Percentiles rank a stretch among this genome's conserved stretches.
phyloP scores from a whole-genome alignment of 2,888 invertebrate species.

The Chrysina gloriosa region DNA sequence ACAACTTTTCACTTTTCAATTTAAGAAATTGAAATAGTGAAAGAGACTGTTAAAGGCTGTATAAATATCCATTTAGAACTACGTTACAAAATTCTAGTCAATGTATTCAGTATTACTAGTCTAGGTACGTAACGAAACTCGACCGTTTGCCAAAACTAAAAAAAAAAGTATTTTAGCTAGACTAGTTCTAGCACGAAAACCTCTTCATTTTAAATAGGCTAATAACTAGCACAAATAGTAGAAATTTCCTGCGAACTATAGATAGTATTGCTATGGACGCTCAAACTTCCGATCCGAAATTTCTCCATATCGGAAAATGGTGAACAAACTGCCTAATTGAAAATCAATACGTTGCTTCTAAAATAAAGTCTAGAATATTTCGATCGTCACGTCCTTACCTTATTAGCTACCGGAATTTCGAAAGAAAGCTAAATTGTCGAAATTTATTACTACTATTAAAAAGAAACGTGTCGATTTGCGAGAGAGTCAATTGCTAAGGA shows the following conservation, averaged over 20 bases:
- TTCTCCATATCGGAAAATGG: conserved; percentile 16
- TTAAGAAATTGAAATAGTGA: conserved; percentile 13
- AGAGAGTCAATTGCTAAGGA: not conserved
- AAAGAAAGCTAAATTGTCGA: not conserved
- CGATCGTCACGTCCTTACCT: not conserved
- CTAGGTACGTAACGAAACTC: not conserved
- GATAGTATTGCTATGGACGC: not conserved
- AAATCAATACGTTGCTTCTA: conserved; percentile 8
- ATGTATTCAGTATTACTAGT: conserved; percentile 18
- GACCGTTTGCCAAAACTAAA: conserved; percentile 6
- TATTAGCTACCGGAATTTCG: not conserved
- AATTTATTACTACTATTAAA: conserved; percentile 5
- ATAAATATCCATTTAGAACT: conserved; percentile 4
- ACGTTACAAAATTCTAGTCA: not conserved
- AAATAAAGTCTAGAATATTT: not conserved
- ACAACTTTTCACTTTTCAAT: conserved; percentile 7
- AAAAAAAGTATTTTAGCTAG: not conserved
- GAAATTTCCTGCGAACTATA: not conserved
- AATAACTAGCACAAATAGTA: not conserved
- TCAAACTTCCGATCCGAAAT: not conserved
- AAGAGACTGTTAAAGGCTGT: conserved; percentile 34
- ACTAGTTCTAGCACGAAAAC: not conserved
- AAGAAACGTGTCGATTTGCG: not conserved
- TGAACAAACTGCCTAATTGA: conserved; percentile 6
- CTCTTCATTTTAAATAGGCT: not conserved